Conservation (phyloP, 2,797 vertebrate species). For the Rhinatrema bivittatum region DNA sequence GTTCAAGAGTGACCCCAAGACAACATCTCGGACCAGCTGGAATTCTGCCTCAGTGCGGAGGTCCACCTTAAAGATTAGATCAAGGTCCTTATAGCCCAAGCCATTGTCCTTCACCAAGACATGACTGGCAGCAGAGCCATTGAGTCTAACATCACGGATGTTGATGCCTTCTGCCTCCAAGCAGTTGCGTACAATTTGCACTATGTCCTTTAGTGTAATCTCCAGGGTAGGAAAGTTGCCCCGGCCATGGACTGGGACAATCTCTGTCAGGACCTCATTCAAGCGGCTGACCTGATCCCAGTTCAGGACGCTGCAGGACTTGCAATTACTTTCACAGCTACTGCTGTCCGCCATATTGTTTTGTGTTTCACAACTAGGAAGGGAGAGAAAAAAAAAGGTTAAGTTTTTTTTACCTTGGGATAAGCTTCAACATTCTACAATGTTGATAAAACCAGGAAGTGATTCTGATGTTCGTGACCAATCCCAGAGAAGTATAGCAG, state of each 20-base stretch:
- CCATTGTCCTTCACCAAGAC: slow-evolving; percentile 89
- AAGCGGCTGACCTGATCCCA: slow-evolving; percentile 93
- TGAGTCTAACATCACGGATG: slow-evolving; percentile 82
- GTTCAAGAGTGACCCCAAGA: slow-evolving; percentile 83
- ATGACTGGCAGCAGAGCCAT: slow-evolving; percentile 89
- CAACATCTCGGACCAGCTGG: slow-evolving; percentile 84
- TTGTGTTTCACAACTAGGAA: slow-evolving; percentile 35
- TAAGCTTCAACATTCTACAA: too few species aligned
- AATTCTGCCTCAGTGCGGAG: slow-evolving; percentile 78
- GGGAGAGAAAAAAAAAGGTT: too few species aligned
- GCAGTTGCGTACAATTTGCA: slow-evolving; percentile 72
- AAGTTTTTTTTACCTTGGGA: too few species aligned
- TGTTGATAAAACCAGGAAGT: too few species aligned
- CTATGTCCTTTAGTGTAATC: slow-evolving; percentile 85
- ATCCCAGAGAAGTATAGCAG: too few species aligned
- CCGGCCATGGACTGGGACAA: slow-evolving; percentile 82
- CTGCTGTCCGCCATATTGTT: slow-evolving; percentile 61
- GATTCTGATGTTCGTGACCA: too few species aligned
- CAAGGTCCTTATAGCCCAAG: slow-evolving; percentile 92
- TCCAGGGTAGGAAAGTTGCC: slow-evolving; percentile 93
- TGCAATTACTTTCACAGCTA: slow-evolving; percentile 34
- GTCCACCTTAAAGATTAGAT: slow-evolving; percentile 89
- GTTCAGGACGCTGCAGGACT: slow-evolving; percentile 71
- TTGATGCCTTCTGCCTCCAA: slow-evolving; percentile 73
- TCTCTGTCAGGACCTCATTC: slow-evolving; percentile 80